Conservation (phyloP, 2,797 vertebrate genomes). For the Oreortyx pictus region DNA sequence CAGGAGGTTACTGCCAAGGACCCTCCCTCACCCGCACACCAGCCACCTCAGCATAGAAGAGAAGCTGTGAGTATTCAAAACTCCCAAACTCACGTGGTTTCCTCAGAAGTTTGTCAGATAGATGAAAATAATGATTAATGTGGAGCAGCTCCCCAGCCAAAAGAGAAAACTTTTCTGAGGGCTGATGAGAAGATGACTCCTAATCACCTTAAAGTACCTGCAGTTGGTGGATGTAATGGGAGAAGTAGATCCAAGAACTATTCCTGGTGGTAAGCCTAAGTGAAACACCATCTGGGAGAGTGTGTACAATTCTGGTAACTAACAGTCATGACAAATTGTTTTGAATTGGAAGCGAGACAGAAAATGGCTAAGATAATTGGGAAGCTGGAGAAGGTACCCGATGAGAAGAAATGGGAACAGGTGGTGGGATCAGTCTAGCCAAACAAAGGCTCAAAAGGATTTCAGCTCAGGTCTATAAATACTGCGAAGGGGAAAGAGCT, state of each 20-base stretch:
- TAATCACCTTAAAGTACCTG: not conserved
- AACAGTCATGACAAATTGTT: slow-evolving; percentile 42
- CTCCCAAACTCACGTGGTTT: rapidly evolving
- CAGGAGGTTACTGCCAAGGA: not conserved
- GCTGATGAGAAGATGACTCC: not conserved
- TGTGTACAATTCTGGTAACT: slow-evolving; percentile 5
- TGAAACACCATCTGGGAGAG: slow-evolving; percentile 14
- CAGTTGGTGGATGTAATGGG: not conserved
- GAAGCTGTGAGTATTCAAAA: not conserved
- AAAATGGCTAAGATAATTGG: slow-evolving; percentile 37
- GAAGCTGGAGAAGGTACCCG: slow-evolving; percentile 12
- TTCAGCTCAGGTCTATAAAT: slow-evolving; percentile 58
- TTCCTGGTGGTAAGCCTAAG: not conserved
- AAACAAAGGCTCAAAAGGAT: slow-evolving; percentile 70
- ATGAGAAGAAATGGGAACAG: slow-evolving; percentile 49
- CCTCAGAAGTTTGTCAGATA: not conserved
- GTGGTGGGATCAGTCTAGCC: slow-evolving; percentile 62
- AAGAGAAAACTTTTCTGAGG: not conserved
- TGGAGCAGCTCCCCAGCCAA: not conserved
- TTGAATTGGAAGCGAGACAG: slow-evolving; percentile 25
- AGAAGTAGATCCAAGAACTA: not conserved
- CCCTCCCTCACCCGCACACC: rapidly evolving
- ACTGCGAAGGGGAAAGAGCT: not conserved
- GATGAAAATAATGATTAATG: not conserved
- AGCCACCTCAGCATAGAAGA: not conserved